These are phyloP conservation scores for Berghia stephanieae DNA, from an alignment of 1,140 invertebrate species.

Conservation along the genomic window DNA sequence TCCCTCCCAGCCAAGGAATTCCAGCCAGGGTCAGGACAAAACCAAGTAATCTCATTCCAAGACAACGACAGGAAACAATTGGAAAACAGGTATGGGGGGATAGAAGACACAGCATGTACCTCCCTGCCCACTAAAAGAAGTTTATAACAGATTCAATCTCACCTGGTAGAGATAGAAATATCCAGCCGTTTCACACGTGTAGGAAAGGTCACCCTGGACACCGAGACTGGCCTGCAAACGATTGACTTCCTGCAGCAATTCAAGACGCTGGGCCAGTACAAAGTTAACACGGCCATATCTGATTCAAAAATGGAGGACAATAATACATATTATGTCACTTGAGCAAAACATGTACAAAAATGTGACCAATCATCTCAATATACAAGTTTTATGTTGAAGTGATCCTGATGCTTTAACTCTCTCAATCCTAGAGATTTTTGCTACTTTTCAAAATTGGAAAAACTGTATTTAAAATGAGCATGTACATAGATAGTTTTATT, in stretches of 20 bases:
- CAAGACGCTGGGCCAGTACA: constrained; percentile 91
- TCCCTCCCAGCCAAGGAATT: no score
- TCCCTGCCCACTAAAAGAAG: neutral
- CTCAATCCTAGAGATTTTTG: no score
- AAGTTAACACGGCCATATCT: constrained; percentile 99
- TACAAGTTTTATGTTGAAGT: neutral
- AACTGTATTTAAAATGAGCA: no score
- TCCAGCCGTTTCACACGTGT: constrained; percentile 98
- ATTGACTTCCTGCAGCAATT: constrained; percentile 90
- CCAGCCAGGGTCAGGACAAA: no score
- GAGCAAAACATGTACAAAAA: neutral
- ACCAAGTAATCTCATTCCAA: no score
- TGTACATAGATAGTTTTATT: no score
- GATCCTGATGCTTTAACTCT: neutral
- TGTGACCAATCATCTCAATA: neutral
- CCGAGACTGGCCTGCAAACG: constrained; percentile 85
- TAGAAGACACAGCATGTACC: neutral
- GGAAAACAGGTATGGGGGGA: neutral
- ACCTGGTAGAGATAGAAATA: constrained; percentile 74
- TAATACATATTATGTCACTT: constrained; percentile 26
- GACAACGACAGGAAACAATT: no score
- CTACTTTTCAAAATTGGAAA: no score
- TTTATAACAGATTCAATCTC: neutral
- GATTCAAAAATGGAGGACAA: no score
- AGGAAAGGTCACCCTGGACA: constrained; percentile 88